Conservation (phyloP, 2,113 vertebrate species). For the Oxygymnocypris stewartii region DNA sequence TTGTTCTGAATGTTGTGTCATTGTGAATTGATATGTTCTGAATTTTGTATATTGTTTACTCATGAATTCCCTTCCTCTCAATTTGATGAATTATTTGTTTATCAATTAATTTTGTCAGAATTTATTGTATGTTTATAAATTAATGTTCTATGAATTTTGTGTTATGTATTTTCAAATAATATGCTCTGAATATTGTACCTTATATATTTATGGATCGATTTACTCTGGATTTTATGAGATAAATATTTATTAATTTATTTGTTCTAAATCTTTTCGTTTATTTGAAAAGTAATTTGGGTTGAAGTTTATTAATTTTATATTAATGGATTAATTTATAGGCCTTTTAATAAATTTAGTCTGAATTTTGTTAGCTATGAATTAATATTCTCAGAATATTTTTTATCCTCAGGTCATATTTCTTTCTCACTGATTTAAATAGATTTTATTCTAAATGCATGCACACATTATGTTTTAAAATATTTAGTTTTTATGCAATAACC, state of each 20-base stretch:
- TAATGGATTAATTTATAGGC: too few species aligned
- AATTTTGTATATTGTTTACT: background rate
- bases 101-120: too few species aligned
- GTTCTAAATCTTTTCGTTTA: background rate
- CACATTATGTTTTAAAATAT: background rate
- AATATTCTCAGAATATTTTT: background rate
- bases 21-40: too few species aligned
- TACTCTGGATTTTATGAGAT: background rate
- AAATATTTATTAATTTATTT: background rate
- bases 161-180: background rate
- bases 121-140: too few species aligned
- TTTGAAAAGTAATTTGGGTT: too few species aligned
- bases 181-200: background rate
- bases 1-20: too few species aligned
- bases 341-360: background rate
- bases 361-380: background rate
- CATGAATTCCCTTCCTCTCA: background rate
- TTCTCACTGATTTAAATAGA: background rate
- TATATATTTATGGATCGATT: background rate
- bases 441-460: background rate
- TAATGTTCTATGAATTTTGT: background rate
- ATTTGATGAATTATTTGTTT: background rate
- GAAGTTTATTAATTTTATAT: background rate
- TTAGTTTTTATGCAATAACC: background rate
- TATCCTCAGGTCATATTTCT: background rate